Evolutionary conservation across 2,113 vertebrate species (phyloP).

Genomic region (Glaucidium brasilianum): DNA sequence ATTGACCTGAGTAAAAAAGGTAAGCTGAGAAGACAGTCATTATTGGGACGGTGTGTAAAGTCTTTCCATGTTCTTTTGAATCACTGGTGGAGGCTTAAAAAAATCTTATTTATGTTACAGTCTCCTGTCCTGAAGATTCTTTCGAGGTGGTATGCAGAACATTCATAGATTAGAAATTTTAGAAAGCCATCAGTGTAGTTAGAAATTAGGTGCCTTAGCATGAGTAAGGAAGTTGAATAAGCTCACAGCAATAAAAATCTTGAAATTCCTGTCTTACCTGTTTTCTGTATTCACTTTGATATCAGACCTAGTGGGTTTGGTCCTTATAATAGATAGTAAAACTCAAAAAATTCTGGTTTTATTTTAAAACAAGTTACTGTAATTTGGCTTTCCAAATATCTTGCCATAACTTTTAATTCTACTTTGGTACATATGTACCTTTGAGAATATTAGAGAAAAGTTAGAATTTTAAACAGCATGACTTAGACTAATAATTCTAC

Average conservation of each 20-base stretch:
- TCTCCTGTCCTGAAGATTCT: neutral
- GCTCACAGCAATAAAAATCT: neutral
- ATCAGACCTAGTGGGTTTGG: neutral
- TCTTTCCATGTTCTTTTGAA: neutral
- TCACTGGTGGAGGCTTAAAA: neutral
- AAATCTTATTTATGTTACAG: neutral
- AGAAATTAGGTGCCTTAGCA: neutral
- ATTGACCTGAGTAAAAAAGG: conserved; percentile 99
- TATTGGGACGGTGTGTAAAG: neutral
- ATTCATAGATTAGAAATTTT: neutral
- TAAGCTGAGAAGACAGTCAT: conserved; percentile 57
- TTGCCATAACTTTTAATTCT: neutral
- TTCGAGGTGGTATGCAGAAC: neutral
- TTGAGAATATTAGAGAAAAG: neutral
- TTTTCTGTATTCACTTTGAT: conserved; percentile 12
- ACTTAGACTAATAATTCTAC: neutral
- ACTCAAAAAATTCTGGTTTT: neutral
- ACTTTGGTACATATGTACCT: neutral
- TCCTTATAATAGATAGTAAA: neutral
- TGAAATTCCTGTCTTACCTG: neutral
- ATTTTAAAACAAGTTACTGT: neutral
- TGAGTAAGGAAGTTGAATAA: neutral
- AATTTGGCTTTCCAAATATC: neutral
- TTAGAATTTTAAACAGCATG: neutral
- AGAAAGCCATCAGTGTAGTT: neutral